Evolutionary conservation across 2,888 invertebrate genomes (phyloP).

Genomic region (Lasioglossum villosulum): DNA sequence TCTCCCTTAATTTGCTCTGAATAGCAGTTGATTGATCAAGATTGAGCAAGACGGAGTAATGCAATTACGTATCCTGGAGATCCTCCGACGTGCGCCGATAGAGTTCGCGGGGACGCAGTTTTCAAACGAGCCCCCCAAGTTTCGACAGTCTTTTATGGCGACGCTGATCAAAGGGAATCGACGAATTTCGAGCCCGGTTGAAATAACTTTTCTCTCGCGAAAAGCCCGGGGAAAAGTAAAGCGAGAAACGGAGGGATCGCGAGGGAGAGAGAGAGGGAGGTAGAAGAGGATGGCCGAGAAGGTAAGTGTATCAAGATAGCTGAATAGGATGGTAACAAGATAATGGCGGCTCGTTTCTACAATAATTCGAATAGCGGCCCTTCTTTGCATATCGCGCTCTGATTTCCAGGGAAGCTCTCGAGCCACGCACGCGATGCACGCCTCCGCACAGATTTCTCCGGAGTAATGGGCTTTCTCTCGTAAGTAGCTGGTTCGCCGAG

Average conservation of each 20-base stretch:
- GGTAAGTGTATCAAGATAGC: constrained; percentile 2
- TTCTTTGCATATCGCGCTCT: constrained; percentile 32
- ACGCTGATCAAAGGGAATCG: constrained; percentile 39
- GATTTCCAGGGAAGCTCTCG: constrained; percentile 34
- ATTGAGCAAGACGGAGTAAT: constrained; percentile 67
- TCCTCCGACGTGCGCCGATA: constrained; percentile 43
- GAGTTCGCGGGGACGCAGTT: constrained; percentile 40
- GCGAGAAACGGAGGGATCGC: background rate
- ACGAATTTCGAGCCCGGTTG: constrained; percentile 1
- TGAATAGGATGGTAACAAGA: constrained; percentile 22
- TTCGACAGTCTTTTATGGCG: constrained; percentile 29
- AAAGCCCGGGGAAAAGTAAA: background rate
- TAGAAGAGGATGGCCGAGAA: background rate
- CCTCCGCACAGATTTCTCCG: constrained; percentile 36
- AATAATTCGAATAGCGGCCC: constrained; percentile 23
- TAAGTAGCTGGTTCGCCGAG: constrained; percentile 35
- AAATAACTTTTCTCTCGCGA: background rate
- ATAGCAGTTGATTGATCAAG: constrained; percentile 74
- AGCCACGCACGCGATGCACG: constrained; percentile 21
- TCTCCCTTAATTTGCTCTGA: constrained; percentile 68
- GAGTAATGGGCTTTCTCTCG: constrained; percentile 22
- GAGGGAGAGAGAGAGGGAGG: background rate
- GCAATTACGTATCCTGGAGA: constrained; percentile 64
- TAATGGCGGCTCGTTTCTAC: constrained; percentile 4
- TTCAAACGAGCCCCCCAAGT: constrained; percentile 36